Base-by-base conservation (phyloP, 2,113 vertebrate species). In the Sander lucioperca region DNA sequence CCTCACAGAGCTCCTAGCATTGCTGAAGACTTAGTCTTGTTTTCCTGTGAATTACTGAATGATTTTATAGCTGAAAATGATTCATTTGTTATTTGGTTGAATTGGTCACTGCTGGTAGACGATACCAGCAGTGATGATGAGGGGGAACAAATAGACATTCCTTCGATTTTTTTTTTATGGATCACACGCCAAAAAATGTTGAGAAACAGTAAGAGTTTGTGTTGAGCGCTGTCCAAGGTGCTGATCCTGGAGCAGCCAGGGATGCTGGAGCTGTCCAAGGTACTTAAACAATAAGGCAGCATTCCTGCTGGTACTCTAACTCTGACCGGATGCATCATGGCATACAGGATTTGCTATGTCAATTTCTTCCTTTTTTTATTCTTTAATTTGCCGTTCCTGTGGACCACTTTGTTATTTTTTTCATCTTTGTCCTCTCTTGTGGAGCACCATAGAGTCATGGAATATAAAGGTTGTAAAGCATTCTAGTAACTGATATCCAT, bases 141-240 rank as follows among this genome's bases (percentile, higher is more conserved):
- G 5, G 6, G 6, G 14, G 1, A 15, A 33, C 19, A 45, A 64
- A 14, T 13, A 59, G 59, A 65, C 4, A 16, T 62, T 54, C 2
- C 4, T 25, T 27, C 6, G 0, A 14, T 59, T 30, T 5, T 5
- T 30, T 30, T n/a, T 63, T 10, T 25, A 16, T 21, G 27, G 19
- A n/a, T 56, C 33, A 30, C 0, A 47, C 14, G 30, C 1, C 21
- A 19, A 18, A 18, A 65, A 33, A 48, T 19, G 36, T 72, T 33
- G 25, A 2, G 10, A 72, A 36, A 47, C 18, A 19, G 14, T 2
- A 51, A 61, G 43, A 14, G 47, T 57, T 54, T 65, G 15, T 64
- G 19, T 53, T 33, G 19, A 23, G 0, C 6, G 67, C 79, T 74
- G 70, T 86, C 79, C 84, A 33, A 1, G 74, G 77, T 69, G 61